phyloP scores from a whole-genome alignment of 2,888 invertebrate genomes.

The Heliconius erato region DNA sequence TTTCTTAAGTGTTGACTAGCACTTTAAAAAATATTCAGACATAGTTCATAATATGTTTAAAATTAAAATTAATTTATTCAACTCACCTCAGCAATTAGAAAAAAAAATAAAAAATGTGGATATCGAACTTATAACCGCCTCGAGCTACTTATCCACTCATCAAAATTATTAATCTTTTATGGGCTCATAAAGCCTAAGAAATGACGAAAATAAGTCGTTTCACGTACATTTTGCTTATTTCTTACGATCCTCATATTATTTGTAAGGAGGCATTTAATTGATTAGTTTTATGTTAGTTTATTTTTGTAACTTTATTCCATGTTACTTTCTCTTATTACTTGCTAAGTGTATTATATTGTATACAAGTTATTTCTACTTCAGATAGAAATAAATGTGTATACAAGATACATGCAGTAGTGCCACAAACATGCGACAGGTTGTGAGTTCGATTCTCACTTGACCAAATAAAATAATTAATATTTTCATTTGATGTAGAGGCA shows the following conservation, averaged over 20 bases:
- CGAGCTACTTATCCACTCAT: not conserved
- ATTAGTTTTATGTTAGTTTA: conserved; percentile 16
- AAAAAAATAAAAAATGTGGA: not conserved
- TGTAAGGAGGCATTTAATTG: conserved; percentile 23
- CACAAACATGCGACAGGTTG: too few relatives aligned
- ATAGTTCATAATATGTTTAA: not conserved
- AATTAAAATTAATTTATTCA: not conserved
- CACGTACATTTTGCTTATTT: conserved; percentile 15
- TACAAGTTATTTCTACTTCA: not conserved
- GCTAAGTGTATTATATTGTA: not conserved
- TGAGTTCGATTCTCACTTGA: too few relatives aligned
- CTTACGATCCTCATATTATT: conserved; percentile 11
- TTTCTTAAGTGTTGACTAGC: too few relatives aligned
- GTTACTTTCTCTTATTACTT: conserved; percentile 3
- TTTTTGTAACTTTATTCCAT: not conserved
- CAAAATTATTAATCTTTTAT: conserved; percentile 22
- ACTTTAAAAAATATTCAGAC: not conserved
- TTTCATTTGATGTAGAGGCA: too few relatives aligned
- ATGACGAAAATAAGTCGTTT: conserved; percentile 20
- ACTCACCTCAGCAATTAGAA: not conserved
- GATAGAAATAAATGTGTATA: too few relatives aligned
- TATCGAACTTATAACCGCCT: not conserved
- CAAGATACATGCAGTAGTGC: too few relatives aligned
- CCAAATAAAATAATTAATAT: too few relatives aligned
- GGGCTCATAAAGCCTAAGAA: conserved; percentile 19